phyloP scores from a whole-genome alignment of 1,140 invertebrate genomes.

The Hycleus phaleratus region DNA sequence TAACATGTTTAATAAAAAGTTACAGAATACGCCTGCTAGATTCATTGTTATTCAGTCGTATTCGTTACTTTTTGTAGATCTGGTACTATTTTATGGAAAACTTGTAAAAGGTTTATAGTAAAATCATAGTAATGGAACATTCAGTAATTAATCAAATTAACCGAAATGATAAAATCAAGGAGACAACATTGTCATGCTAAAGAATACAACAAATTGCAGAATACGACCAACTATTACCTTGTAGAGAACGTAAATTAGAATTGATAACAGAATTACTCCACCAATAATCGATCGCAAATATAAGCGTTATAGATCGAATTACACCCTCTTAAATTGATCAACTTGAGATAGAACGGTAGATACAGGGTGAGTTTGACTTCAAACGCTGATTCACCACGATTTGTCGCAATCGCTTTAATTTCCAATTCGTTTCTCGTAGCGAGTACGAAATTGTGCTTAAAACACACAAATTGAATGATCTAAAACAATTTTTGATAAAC shows the following conservation, averaged over 20 bases:
- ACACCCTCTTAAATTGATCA: conserved; percentile 21
- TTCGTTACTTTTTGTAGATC: too few species aligned
- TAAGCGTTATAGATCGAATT: conserved; percentile 16
- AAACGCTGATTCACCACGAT: conserved; percentile 24
- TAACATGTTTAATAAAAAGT: too few species aligned
- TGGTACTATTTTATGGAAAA: too few species aligned
- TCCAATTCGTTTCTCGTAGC: conserved; percentile 14
- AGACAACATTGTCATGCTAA: too few species aligned
- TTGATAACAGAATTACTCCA: conserved; percentile 9
- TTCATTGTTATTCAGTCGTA: too few species aligned
- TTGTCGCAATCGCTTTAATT: conserved; percentile 11
- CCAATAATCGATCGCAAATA: conserved; percentile 9
- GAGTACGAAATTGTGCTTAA: conserved; percentile 9
- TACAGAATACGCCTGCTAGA: too few species aligned
- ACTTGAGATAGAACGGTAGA: conserved; percentile 10
- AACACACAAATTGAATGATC: background rate
- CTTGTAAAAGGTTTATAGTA: too few species aligned
- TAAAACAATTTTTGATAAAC: too few species aligned
- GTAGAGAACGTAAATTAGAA: conserved; percentile 9
- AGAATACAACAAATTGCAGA: background rate
- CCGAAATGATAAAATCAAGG: too few species aligned
- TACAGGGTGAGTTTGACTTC: conserved; percentile 15
- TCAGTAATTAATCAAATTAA: too few species aligned
- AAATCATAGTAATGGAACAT: too few species aligned
- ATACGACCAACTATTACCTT: background rate